These are phyloP conservation scores for Zosterops lateralis DNA, from an alignment of 2,113 vertebrate species.

Conservation along the genomic window DNA sequence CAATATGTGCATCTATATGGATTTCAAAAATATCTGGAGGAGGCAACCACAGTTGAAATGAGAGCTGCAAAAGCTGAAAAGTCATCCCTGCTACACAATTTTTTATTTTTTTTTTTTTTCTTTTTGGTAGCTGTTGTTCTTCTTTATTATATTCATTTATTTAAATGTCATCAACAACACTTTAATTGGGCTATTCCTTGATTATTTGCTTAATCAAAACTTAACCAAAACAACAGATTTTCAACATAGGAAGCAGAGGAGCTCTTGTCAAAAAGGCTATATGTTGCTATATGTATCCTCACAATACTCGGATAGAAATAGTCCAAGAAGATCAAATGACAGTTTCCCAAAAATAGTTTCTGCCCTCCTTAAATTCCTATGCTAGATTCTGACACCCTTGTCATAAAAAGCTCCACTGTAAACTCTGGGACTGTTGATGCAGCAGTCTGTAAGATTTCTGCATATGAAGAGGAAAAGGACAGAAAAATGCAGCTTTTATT, in stretches of 20 bases:
- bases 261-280: background rate
- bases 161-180: background rate
- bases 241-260: background rate
- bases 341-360: conserved; percentile 11
- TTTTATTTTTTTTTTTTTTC: background rate
- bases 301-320: conserved; percentile 24
- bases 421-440: background rate
- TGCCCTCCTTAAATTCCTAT: background rate
- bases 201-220: background rate
- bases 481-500: background rate
- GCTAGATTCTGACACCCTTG: background rate
- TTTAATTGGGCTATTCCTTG: background rate
- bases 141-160: background rate
- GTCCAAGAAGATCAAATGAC: background rate
- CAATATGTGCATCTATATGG: background rate
- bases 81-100: background rate
- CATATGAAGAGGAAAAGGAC: background rate
- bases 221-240: background rate
- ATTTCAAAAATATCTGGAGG: background rate
- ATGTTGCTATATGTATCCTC: background rate
- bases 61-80: background rate
- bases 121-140: background rate
- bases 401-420: background rate
- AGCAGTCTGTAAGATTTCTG: background rate
- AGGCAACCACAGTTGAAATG: background rate